Percentiles rank a stretch among this genome's conserved stretches.
phyloP scores from a whole-genome alignment of 2,113 vertebrate species.

The Tympanuchus pallidicinctus region DNA sequence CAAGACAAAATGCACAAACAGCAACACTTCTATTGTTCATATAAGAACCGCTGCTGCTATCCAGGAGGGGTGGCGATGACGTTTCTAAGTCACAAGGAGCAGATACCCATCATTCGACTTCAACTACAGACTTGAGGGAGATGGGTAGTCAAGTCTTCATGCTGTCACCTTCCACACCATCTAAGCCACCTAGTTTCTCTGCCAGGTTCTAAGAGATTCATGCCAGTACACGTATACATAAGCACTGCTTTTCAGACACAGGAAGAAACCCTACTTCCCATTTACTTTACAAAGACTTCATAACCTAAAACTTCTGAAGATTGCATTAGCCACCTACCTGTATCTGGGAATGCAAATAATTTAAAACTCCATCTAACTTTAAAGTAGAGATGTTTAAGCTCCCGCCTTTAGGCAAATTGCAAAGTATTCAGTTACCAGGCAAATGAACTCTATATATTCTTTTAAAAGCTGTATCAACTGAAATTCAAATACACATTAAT shows the following conservation, averaged over 20 bases:
- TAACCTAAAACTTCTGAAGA: neutral
- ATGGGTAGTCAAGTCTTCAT: neutral
- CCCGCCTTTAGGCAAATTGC: neutral
- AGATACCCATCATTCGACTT: too few relatives aligned
- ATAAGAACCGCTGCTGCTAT: neutral
- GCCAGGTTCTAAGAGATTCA: neutral
- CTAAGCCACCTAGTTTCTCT: neutral
- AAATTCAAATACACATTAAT: neutral
- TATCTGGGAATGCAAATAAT: neutral
- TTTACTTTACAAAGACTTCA: neutral
- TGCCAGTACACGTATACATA: neutral
- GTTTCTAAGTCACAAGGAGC: neutral
- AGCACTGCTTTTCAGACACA: neutral
- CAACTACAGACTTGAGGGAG: neutral
- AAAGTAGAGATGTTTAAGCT: neutral
- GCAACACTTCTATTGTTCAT: neutral
- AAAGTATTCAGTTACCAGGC: neutral
- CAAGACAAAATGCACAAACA: neutral
- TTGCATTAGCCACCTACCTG: neutral
- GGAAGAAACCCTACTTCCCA: neutral
- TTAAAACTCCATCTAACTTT: neutral
- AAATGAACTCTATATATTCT: neutral
- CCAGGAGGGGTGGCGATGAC: neutral
- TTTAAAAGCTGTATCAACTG: neutral
- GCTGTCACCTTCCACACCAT: neutral